Evolutionary conservation across 2,113 vertebrate species (phyloP), one percentile per base, ranked within the genome.

Genomic region (Hoplias malabaricus): DNA sequence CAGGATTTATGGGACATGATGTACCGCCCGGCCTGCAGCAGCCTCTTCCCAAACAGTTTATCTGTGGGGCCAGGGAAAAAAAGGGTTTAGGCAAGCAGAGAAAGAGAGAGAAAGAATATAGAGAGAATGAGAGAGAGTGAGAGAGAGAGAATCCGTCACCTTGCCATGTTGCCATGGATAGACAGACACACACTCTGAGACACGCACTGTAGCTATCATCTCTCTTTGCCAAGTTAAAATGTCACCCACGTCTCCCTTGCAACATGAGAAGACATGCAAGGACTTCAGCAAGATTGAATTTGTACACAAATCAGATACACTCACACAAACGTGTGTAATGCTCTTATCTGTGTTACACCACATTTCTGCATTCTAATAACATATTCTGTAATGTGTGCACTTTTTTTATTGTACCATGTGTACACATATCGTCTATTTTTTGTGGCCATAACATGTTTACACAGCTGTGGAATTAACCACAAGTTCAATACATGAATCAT

Each of bases 1-100:
- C 97, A 99, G 19, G 97, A 97, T 84, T 98, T 98, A 89, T 98
- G 96, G 85, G 96, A 97, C 93, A 98, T 96, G 91, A 99, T 94
- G 93, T 98, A 96, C 69, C 96, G 95, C 43, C 97, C 97, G 0
- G 96, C 96, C 86, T 98, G 96, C 73, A 98, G 92, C 79, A 98
- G 94, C 65, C 95, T 89, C 93, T 97, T 99, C 78, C 97, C 97
- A 11, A 99, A 99, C 62, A 99, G 91, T 86, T 98, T 98, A 89
- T 99, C 97, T 99, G 91, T 73, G 80, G 81, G n/a, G n/a, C n/a
- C n/a, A n/a, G 54, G 57, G 43, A 77, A 65, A 65, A 46, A 75
- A 74, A 84, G 16, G 81, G 50, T 80, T 7, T 72, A 25, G 25
- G 68, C 33, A 56, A 54, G 61, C 38, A 75, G 74, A 83, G 11